These are phyloP conservation scores for Acipenser ruthenus DNA, from an alignment of 2,797 vertebrate genomes.

Conservation along the genomic window DNA sequence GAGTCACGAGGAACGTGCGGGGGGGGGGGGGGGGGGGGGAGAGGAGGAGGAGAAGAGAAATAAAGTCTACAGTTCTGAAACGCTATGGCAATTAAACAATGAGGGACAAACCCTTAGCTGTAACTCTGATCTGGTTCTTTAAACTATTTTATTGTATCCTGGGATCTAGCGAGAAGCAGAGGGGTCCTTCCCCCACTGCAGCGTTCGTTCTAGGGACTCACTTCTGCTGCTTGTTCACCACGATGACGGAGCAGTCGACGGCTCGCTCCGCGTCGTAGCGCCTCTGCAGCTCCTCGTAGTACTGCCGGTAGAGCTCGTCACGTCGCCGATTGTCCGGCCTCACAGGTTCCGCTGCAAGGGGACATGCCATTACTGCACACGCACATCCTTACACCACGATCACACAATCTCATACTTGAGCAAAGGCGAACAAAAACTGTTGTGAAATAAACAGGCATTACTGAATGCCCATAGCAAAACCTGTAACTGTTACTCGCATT, in stretches of 20 bases:
- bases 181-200: too few relatives aligned
- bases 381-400: background rate
- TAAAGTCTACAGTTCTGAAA: background rate
- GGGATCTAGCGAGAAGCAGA: background rate
- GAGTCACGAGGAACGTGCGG: background rate
- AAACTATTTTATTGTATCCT: too few relatives aligned
- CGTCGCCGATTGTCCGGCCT: slow-evolving; percentile 80
- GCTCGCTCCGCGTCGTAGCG: slow-evolving; percentile 85
- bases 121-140: too few relatives aligned
- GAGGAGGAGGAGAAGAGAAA: background rate
- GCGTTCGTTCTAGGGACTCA: slow-evolving; percentile 47
- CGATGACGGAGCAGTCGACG: slow-evolving; percentile 94
- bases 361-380: background rate
- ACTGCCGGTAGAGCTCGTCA: slow-evolving; percentile 89
- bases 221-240: slow-evolving; percentile 95
- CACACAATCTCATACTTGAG: background rate
- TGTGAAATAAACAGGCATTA: too few relatives aligned
- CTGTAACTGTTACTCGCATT: background rate
- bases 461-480: background rate
- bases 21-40: slow-evolving; percentile 26
- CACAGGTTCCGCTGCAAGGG: slow-evolving; percentile 55
- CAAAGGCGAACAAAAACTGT: too few relatives aligned
- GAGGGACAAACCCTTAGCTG: too few relatives aligned
- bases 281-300: slow-evolving; percentile 92
- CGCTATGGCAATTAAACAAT: background rate